These are phyloP conservation scores for Rhineura floridana DNA, from an alignment of 2,113 vertebrate genomes.

Conservation along the genomic window DNA sequence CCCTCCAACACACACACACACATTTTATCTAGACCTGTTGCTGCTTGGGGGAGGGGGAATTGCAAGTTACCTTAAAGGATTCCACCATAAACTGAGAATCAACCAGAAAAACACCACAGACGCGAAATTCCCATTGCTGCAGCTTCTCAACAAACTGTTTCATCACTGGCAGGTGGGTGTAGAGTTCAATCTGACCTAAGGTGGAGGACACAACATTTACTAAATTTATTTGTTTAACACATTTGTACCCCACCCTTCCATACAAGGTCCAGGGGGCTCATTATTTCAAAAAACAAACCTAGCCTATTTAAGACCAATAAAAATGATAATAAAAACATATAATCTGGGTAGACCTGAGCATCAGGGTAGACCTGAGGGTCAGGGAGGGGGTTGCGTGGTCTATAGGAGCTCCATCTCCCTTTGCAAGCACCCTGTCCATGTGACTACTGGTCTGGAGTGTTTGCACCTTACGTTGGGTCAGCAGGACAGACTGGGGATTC, in stretches of 20 bases:
- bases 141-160: conserved; percentile 94
- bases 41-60: neutral
- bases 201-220: neutral
- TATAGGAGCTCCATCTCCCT: no score
- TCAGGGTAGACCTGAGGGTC: no score
- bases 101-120: conserved; percentile 96
- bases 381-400: no score
- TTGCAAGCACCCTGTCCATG: no score
- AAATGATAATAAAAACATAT: no score
- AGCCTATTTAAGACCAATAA: neutral
- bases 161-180: conserved; percentile 98
- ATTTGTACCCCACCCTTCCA: neutral
- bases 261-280: neutral
- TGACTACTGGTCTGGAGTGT: no score
- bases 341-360: no score
- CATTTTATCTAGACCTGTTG: no score
- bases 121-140: conserved; percentile 96
- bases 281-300: neutral
- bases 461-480: no score
- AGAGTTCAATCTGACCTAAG: conserved; percentile 96
- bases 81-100: conserved; percentile 99
- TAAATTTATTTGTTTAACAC: neutral
- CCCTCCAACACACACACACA: no score
- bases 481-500: no score
- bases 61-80: conserved; percentile 90